Evolutionary conservation across 1,140 invertebrate species (phyloP).

Genomic region (Zaprionus inermis): DNA sequence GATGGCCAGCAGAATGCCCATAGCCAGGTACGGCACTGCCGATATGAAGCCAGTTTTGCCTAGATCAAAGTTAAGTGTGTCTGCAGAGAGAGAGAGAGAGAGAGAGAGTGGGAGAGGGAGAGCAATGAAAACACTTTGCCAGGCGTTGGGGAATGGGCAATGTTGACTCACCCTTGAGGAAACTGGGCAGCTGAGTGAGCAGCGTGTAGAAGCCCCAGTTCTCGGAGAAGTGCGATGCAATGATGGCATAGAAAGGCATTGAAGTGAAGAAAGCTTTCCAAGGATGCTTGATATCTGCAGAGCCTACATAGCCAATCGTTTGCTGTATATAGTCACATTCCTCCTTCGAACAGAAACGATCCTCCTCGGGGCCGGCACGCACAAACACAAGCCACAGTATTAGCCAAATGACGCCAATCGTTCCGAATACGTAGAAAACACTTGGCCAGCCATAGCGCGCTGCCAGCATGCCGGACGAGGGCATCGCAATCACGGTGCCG

Average conservation of each 20-base stretch:
- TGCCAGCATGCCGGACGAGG: constrained; percentile 89
- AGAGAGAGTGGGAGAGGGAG: neutral
- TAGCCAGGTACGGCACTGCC: constrained; percentile 93
- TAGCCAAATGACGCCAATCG: constrained; percentile 89
- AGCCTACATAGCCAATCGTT: constrained; percentile 69
- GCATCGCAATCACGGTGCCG: constrained; percentile 92
- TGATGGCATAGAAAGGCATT: constrained; percentile 94
- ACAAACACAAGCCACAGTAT: constrained; percentile 89
- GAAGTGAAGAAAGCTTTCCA: constrained; percentile 93
- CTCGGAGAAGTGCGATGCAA: constrained; percentile 95
- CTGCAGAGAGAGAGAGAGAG: constrained; percentile 81
- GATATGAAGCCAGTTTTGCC: constrained; percentile 92
- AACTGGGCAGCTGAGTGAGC: constrained; percentile 95
- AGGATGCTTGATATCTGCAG: constrained; percentile 87
- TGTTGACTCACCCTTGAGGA: constrained; percentile 90
- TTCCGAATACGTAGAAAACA: constrained; percentile 95
- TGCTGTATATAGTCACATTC: constrained; percentile 92
- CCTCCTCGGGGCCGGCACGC: constrained; percentile 90
- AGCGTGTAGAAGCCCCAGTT: constrained; percentile 98
- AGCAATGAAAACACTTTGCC: constrained; percentile 1
- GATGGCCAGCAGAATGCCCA: constrained; percentile 91
- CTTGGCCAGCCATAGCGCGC: constrained; percentile 92
- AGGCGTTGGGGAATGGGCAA: neutral
- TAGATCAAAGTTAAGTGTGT: constrained; percentile 89
- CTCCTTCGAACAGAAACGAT: constrained; percentile 89